A percentile compares a stretch with the other conserved stretches of the same genome.
These are phyloP conservation scores for Nesidiocoris tenuis DNA, from an alignment of 2,888 invertebrate species.

Conservation along the genomic window DNA sequence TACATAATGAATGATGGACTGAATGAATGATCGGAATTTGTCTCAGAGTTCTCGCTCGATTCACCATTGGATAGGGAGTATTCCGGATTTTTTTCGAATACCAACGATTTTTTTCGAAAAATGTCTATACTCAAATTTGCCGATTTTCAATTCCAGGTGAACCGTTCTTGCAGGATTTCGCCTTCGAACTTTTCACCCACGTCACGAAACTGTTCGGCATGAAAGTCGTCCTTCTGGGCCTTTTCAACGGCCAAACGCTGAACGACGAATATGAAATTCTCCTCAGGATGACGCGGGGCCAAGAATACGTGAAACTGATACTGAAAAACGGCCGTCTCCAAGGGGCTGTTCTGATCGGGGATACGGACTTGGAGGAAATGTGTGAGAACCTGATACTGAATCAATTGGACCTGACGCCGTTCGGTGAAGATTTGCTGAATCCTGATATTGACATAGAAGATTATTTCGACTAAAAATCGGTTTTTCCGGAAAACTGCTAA, in stretches of 20 bases:
- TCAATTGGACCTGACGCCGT: constrained; percentile 81
- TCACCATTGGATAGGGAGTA: too few species aligned
- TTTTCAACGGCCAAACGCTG: constrained; percentile 89
- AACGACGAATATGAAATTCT: constrained; percentile 76
- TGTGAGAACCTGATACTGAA: constrained; percentile 97
- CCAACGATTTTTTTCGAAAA: too few species aligned
- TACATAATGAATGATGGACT: too few species aligned
- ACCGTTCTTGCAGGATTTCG: constrained; percentile 81
- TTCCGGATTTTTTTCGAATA: too few species aligned
- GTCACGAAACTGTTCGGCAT: constrained; percentile 92
- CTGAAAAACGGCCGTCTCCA: constrained; percentile 79
- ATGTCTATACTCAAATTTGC: too few species aligned
- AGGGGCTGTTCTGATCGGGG: constrained; percentile 93
- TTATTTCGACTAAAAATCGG: constrained; percentile 86
- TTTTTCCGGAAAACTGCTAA: too few species aligned
- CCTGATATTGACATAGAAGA: constrained; percentile 97
- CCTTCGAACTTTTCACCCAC: constrained; percentile 96
- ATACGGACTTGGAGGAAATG: constrained; percentile 96
- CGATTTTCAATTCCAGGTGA: too few species aligned
- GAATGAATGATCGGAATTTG: too few species aligned
- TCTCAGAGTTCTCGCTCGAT: too few species aligned
- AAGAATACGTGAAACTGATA: constrained; percentile 85
- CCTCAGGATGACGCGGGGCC: constrained; percentile 75
- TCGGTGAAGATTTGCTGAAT: constrained; percentile 90
- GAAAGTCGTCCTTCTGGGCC: constrained; percentile 87